Percentiles rank a stretch among this genome's conserved stretches.
Evolutionary conservation across 2,888 invertebrate species (phyloP).

Genomic region (Melinopterus prodromus): DNA sequence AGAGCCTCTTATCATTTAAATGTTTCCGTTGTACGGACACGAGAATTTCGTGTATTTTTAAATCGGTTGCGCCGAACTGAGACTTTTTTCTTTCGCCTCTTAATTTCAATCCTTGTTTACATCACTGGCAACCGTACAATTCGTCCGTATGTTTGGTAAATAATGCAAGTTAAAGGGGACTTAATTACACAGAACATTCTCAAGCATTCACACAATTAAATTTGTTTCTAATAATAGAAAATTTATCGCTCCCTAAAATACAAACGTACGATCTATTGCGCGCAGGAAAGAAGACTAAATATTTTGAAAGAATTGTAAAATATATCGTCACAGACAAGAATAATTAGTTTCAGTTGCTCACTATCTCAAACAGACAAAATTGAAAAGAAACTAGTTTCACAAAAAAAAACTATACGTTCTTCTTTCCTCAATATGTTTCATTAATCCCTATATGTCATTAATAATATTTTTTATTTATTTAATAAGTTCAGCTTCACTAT

Average conservation of each 20-base stretch:
- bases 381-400: not conserved
- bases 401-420: not conserved
- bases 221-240: conserved; percentile 25
- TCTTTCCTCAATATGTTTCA: not conserved
- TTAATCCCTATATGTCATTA: too few species aligned
- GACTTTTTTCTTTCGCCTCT: not conserved
- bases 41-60: not conserved
- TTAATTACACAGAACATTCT: conserved; percentile 16
- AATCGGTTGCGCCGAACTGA: not conserved
- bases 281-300: not conserved
- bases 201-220: conserved; percentile 21
- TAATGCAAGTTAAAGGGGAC: conserved; percentile 15
- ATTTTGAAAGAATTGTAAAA: not conserved
- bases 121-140: not conserved
- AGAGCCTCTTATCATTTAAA: not conserved
- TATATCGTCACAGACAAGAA: not conserved
- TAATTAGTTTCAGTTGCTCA: not conserved
- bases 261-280: not conserved
- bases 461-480: too few species aligned
- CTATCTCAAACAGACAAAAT: not conserved
- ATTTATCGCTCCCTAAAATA: conserved; percentile 19
- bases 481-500: too few species aligned
- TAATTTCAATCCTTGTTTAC: not conserved
- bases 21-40: not conserved
- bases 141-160: conserved; percentile 15